These are phyloP conservation scores for Mythimna lalbum DNA, from an alignment of 2,888 invertebrate species.

Conservation along the genomic window DNA sequence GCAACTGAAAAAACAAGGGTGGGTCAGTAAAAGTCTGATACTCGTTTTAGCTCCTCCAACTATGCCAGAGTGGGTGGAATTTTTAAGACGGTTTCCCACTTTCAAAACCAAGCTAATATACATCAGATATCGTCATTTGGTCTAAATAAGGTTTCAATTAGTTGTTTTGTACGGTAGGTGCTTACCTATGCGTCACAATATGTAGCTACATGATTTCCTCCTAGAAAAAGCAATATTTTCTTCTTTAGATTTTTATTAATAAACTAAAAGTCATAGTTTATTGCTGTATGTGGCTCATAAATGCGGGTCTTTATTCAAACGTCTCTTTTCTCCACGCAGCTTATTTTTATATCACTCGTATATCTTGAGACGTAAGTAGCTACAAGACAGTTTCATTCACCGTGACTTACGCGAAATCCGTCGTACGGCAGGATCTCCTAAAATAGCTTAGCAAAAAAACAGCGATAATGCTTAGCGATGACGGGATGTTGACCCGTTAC, in stretches of 20 bases:
- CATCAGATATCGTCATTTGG: background rate
- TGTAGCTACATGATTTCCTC: background rate
- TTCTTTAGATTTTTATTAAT: background rate
- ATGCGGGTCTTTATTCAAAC: too few relatives aligned
- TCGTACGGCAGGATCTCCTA: conserved; percentile 60
- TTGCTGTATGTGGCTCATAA: too few relatives aligned
- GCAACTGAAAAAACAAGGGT: too few relatives aligned
- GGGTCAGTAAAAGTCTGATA: too few relatives aligned
- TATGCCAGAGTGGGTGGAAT: too few relatives aligned
- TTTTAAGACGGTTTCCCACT: too few relatives aligned
- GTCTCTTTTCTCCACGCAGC: background rate
- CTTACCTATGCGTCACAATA: background rate
- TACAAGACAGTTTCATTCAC: conserved; percentile 51
- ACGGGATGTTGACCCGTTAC: conserved; percentile 63
- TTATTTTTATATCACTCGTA: conserved; percentile 12
- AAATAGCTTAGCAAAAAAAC: conserved; percentile 63
- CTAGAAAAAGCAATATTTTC: background rate
- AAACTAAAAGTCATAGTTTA: too few relatives aligned
- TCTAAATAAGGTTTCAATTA: background rate
- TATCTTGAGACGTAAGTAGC: background rate
- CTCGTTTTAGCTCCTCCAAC: too few relatives aligned
- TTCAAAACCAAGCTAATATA: background rate
- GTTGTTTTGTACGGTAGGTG: background rate
- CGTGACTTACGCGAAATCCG: conserved; percentile 57
- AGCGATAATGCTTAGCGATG: conserved; percentile 41